Conservation (phyloP, 2,797 vertebrate genomes). For the Falco novaeseelandiae region DNA sequence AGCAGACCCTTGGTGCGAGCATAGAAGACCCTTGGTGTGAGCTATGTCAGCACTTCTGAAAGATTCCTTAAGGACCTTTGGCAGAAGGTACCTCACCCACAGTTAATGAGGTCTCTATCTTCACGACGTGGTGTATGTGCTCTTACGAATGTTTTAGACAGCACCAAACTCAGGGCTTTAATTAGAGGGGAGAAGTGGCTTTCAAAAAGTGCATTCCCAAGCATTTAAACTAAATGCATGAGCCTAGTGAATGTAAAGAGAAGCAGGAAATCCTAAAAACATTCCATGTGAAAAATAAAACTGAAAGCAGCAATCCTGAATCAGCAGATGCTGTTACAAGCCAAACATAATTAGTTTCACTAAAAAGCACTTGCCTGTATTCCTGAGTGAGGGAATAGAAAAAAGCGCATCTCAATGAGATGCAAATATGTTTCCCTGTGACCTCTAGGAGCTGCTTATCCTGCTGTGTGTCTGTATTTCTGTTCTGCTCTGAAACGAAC, state of each 20-base stretch:
- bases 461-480: background rate
- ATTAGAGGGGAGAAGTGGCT: background rate
- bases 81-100: background rate
- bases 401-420: background rate
- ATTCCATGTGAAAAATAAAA: background rate
- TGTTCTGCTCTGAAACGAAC: background rate
- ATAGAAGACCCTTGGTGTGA: background rate
- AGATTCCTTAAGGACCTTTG: background rate
- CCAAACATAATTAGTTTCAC: background rate
- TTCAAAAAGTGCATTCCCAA: background rate
- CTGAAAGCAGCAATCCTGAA: background rate
- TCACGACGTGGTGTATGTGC: rapidly evolving
- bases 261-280: background rate
- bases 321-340: background rate
- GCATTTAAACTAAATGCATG: background rate
- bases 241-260: background rate
- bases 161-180: background rate
- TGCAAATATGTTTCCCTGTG: background rate
- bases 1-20: background rate
- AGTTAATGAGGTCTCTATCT: background rate
- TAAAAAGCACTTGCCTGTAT: background rate
- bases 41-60: background rate
- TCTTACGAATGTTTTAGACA: background rate
- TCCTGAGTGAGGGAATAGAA: background rate
- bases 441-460: background rate